phyloP scores from a whole-genome alignment of 2,888 invertebrate genomes.

The Scaptomyza cyrtandrae region DNA sequence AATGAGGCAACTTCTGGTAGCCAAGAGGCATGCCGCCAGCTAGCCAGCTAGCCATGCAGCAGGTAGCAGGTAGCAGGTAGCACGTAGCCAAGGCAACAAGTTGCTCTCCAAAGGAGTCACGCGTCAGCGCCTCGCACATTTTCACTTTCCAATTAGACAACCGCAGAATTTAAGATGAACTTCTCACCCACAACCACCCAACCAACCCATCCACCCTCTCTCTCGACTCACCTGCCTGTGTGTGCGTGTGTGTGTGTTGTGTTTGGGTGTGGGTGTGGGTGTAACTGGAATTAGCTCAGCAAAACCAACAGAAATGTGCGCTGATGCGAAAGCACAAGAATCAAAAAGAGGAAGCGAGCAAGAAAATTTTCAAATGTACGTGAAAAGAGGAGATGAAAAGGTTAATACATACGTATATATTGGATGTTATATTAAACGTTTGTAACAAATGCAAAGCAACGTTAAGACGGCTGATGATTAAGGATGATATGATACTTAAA shows the following conservation, averaged over 20 bases:
- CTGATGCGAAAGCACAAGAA: slow-evolving; percentile 24
- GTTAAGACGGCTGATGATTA: no score
- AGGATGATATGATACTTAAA: no score
- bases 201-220: no score
- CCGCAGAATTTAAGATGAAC: slow-evolving; percentile 49
- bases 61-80: not conserved
- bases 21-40: slow-evolving; percentile 26
- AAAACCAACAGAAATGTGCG: slow-evolving; percentile 17
- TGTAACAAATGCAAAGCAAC: not conserved
- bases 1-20: slow-evolving; percentile 65
- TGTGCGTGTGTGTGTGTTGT: not conserved
- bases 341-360: not conserved
- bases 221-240: not conserved
- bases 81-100: slow-evolving; percentile 66
- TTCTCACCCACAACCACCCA: not conserved
- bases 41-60: not conserved
- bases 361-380: not conserved
- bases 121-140: slow-evolving; percentile 74
- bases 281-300: slow-evolving; percentile 37
- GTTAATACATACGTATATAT: no score
- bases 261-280: not conserved
- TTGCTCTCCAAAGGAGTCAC: slow-evolving; percentile 67
- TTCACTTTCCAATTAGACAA: slow-evolving; percentile 72
- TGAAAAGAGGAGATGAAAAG: not conserved
- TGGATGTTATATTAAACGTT: not conserved